phyloP scores from a whole-genome alignment of 2,797 vertebrate genomes.

The Iguana delicatissima region DNA sequence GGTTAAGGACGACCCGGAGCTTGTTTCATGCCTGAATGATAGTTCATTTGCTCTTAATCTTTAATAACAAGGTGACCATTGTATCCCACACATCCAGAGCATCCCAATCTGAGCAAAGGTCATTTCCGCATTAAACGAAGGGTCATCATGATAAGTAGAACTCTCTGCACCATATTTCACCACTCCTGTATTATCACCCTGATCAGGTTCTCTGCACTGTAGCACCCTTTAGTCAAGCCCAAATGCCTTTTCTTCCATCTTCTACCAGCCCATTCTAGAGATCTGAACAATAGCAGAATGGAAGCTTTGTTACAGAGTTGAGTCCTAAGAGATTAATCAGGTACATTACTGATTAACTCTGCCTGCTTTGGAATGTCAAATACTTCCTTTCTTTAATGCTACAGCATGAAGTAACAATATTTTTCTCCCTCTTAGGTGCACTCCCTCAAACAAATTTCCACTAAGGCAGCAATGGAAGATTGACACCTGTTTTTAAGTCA shows the following conservation, averaged over 20 bases:
- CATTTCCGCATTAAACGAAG: constrained; percentile 9
- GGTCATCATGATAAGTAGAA: constrained; percentile 19
- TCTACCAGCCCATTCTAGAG: not conserved
- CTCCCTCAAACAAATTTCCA: constrained; percentile 51
- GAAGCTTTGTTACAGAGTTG: constrained; percentile 35
- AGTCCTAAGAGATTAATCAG: constrained; percentile 61
- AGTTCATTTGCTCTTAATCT: constrained; percentile 43
- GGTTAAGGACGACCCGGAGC: constrained; percentile 26
- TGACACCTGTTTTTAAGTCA: constrained; percentile 50
- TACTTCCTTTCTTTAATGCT: constrained; percentile 59
- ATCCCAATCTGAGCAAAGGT: fast-evolving
- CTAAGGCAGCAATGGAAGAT: constrained; percentile 16
- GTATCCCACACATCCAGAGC: constrained; percentile 6
- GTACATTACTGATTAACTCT: constrained; percentile 74
- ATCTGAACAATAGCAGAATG: constrained; percentile 29
- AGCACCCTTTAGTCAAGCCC: constrained; percentile 20
- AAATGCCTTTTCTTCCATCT: constrained; percentile 6
- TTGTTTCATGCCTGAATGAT: constrained; percentile 33
- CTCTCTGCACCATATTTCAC: not conserved
- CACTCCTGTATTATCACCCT: fast-evolving
- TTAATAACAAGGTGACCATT: constrained; percentile 36
- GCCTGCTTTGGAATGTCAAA: constrained; percentile 63
- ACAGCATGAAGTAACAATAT: constrained; percentile 29
- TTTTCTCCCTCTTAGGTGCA: constrained; percentile 47
- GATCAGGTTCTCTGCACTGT: fast-evolving